phyloP scores from a whole-genome alignment of 2,888 invertebrate genomes.

The Trachelus stipa region DNA sequence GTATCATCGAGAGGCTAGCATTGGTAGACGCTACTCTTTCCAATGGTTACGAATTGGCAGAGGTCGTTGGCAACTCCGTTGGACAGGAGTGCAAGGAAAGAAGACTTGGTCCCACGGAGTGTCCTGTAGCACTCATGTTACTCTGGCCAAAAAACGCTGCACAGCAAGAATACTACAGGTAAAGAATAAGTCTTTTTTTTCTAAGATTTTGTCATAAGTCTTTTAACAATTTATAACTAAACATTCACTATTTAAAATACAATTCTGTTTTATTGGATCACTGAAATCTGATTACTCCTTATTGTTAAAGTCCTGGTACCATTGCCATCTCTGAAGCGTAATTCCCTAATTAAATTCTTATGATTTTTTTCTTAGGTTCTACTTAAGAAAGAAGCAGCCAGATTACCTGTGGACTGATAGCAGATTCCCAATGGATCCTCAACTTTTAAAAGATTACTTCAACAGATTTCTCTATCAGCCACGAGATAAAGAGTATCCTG shows the following conservation, averaged over 20 bases:
- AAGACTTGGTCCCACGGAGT: conserved; percentile 83
- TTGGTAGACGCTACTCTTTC: conserved; percentile 69
- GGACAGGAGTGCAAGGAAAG: conserved; percentile 94
- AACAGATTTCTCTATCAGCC: conserved; percentile 92
- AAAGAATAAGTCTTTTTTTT: conserved; percentile 13
- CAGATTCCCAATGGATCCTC: conserved; percentile 86
- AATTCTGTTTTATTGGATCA: not conserved
- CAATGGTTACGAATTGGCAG: conserved; percentile 83
- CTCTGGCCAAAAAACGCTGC: conserved; percentile 79
- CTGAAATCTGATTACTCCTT: not conserved
- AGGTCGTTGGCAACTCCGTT: conserved; percentile 87
- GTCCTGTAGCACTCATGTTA: conserved; percentile 85
- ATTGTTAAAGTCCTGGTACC: not conserved
- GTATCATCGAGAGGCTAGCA: conserved; percentile 82
- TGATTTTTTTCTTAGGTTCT: conserved; percentile 75
- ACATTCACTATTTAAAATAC: not conserved
- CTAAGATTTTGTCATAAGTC: not conserved
- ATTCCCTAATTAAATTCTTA: conserved; percentile 67
- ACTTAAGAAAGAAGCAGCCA: conserved; percentile 86
- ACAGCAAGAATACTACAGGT: conserved; percentile 68
- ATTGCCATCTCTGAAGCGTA: not conserved
- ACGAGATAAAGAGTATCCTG: conserved; percentile 93
- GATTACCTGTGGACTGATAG: conserved; percentile 89
- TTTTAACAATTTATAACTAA: not conserved
- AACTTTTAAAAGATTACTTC: conserved; percentile 92